Evolutionary conservation across 2,113 vertebrate genomes (phyloP).

Genomic region (Chaenocephalus aceratus): DNA sequence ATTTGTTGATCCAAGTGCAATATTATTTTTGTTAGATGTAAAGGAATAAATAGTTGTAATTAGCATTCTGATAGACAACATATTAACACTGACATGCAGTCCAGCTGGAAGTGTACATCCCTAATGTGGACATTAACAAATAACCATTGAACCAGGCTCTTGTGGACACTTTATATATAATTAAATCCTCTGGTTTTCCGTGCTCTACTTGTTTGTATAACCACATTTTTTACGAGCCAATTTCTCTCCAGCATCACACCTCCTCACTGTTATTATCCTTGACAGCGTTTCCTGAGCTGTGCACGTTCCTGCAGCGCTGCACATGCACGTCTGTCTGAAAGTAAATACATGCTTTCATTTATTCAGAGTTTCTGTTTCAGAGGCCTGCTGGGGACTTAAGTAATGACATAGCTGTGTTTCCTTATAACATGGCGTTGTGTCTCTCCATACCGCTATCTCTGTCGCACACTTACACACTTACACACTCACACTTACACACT

Average conservation of each 20-base stretch:
- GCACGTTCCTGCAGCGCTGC: not conserved
- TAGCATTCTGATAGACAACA: too few relatives aligned
- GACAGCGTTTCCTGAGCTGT: not conserved
- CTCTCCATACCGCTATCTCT: not conserved
- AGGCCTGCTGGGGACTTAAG: too few relatives aligned
- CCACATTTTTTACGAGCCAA: not conserved
- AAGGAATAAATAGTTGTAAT: too few relatives aligned
- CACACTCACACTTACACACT: not conserved
- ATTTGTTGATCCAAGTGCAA: not conserved
- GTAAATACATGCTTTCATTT: too few relatives aligned
- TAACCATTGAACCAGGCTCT: too few relatives aligned
- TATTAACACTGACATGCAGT: too few relatives aligned
- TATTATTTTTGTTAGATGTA: too few relatives aligned
- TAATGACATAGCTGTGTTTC: constrained; percentile 16
- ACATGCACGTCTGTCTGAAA: too few relatives aligned
- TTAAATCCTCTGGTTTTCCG: constrained; percentile 19
- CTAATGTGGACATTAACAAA: too few relatives aligned
- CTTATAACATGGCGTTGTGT: constrained; percentile 6
- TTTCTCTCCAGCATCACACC: constrained; percentile 25
- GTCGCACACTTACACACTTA: not conserved
- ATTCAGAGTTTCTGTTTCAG: too few relatives aligned
- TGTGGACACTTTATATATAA: not conserved
- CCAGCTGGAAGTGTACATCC: too few relatives aligned
- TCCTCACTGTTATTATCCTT: not conserved
- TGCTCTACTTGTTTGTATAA: not conserved